Conservation (phyloP, 2,113 vertebrate species). For the Acrocephalus arundinaceus region DNA sequence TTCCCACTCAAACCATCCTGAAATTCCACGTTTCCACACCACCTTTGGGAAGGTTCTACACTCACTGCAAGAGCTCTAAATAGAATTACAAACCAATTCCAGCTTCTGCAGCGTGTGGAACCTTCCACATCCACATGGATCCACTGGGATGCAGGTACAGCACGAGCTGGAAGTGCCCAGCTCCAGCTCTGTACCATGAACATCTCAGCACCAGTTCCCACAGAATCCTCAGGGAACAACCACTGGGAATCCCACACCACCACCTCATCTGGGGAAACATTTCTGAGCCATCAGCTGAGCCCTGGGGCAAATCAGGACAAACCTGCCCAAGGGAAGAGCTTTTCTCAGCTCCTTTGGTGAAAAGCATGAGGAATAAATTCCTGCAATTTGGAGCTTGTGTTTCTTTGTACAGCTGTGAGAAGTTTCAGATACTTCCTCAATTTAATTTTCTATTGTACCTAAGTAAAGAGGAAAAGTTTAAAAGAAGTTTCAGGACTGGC, state of each 20-base stretch:
- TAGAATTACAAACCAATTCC: neutral
- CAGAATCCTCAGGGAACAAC: neutral
- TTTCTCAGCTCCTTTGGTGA: neutral
- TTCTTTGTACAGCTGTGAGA: neutral
- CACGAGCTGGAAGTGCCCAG: fast-evolving
- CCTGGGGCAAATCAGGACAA: neutral
- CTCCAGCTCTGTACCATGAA: fast-evolving
- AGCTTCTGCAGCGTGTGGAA: neutral
- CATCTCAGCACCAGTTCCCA: neutral
- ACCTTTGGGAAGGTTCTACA: neutral
- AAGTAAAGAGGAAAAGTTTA: neutral
- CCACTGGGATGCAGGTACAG: neutral
- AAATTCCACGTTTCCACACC: fast-evolving
- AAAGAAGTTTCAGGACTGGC: neutral
- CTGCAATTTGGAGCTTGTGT: neutral
- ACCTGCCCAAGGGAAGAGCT: neutral
- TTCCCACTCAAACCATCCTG: neutral
- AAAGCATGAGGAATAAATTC: neutral
- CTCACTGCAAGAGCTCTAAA: neutral
- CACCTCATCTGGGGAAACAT: neutral
- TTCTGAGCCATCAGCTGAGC: neutral
- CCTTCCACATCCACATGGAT: fast-evolving
- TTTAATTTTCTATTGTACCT: neutral
- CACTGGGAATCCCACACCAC: neutral
- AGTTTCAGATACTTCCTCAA: neutral